Base-by-base conservation (phyloP, 37 sponge, comb jelly and placozoan species). In the Hexactinellida sp. region DNA sequence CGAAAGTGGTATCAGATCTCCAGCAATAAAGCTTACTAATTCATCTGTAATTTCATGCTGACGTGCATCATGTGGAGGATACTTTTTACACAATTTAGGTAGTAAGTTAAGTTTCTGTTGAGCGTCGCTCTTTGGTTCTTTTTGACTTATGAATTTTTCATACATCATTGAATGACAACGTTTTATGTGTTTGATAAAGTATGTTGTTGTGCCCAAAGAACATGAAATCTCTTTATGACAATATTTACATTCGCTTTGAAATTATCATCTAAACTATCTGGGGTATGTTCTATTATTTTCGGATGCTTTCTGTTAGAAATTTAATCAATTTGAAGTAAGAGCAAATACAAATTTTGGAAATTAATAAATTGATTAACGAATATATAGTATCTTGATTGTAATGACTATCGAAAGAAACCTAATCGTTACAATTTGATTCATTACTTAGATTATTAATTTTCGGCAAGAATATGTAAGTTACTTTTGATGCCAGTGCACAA, bases 1-100 rank as follows among this genome's bases (percentile, higher is more conserved):
- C 47, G 86, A 55, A 37, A 86, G 55, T 34, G 86, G 86, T 25
- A 86, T 86, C 36, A 86, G 76, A 86, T 86, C 86, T 34, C 82
- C 55, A 36, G 86, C 82, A 36, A 86, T 71, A 37, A 86, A 86
- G 38, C 76, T 37, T 54, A 86, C 82, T 21, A 86, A 35, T 63
- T 30, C 86, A 55, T 55, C 38, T 54, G 55, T 82, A 9, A 55
- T 21, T 36, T 32, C 21, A 32, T 36, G 34, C 28, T 86, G 86
- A 54, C 25, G 36, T 37, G 63, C 36, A 86, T 71, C 38, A 37
- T 86, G 54, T 36, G 37, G 0, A 36, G 36, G 37, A 36, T 86
- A 86, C 76, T 86, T 71, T 37, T 86, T 55, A 63, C 32, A 23
- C 76, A 63, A 63, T 63, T 63, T 63, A 28, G 76, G 5, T 63